Evolutionary conservation across 2,888 invertebrate species (phyloP), one percentile per base, ranked within the genome.

Genomic region (Stenodema calcarata): DNA sequence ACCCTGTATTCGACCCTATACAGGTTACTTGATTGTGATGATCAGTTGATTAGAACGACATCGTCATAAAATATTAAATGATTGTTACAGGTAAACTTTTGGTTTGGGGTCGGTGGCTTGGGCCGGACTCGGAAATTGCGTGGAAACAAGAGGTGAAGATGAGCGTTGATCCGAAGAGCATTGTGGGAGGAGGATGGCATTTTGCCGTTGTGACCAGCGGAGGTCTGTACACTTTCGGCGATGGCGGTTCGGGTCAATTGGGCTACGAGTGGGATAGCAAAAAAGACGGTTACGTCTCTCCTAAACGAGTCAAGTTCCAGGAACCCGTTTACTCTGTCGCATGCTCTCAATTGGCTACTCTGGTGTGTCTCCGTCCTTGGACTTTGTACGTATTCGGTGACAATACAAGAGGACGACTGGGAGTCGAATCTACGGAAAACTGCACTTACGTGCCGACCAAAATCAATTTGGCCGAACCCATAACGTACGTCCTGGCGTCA

Each of bases 121-220:
- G 78, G 23, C 78, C 73, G 35, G 16, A 73, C 14, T 62, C 35
- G 11, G 28, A 30, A 7, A n/a, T 14, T 2, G 7, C 35, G 44
- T 44, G 23, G 27, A 78, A 35, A 11, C 9, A 23, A 54, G 69
- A 82, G 35, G 42, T 82, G 18, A 18, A n/a, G 3, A 27, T 82
- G 62, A 12, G 0, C 3, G 16, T 11, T 6, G 23, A 23, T 23
- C 82, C 82, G 6, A 69, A 12, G 23, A 54, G 23, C 23, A 42
- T 82, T n/a, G 82, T 82, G 11, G 82, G 82, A 14, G 82, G 82
- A 18, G 82, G 82, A 11, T 82, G 82, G 82, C 82, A 82, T 23
- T 82, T 82, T 69, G 69, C 41, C n/a, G 82, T 82, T 4, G 23
- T 11, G 3, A 23, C 42, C 11, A 14, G 1, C 16, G 42, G 18